phyloP scores from a whole-genome alignment of 2,888 invertebrate species.

The Philopedon plagiatum region DNA sequence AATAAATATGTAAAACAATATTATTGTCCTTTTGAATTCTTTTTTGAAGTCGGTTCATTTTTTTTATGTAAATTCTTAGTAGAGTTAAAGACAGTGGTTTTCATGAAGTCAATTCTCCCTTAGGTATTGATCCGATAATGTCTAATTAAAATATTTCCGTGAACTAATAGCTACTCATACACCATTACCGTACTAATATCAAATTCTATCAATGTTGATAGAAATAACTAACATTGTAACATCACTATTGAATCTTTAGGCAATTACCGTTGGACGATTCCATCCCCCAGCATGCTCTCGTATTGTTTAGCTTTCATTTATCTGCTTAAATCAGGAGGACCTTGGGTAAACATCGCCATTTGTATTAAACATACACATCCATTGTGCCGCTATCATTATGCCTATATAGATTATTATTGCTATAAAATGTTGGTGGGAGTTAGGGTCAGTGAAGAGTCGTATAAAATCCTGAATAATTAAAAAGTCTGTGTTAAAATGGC shows the following conservation, averaged over 20 bases:
- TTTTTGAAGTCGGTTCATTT: too few species aligned
- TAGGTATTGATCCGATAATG: neutral
- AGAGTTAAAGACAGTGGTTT: too few species aligned
- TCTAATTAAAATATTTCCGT: too few species aligned
- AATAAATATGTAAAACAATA: too few species aligned
- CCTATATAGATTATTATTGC: neutral
- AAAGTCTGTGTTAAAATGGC: neutral
- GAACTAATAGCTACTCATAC: too few species aligned
- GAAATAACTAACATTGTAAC: constrained; percentile 36
- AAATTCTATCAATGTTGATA: constrained; percentile 31
- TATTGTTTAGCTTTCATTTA: constrained; percentile 66
- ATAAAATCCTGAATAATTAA: neutral
- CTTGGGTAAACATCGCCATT: constrained; percentile 50
- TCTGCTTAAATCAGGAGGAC: constrained; percentile 59
- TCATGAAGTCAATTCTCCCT: too few species aligned
- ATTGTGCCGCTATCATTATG: constrained; percentile 4
- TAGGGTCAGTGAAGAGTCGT: neutral
- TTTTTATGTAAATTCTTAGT: too few species aligned
- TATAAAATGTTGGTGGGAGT: neutral
- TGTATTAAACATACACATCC: constrained; percentile 22
- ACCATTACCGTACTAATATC: too few species aligned
- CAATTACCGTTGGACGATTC: constrained; percentile 18
- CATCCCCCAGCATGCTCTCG: constrained; percentile 43
- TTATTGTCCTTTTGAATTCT: too few species aligned
- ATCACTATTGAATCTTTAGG: constrained; percentile 26